Conservation (phyloP, 2,113 vertebrate species). For the Bettongia penicillata region DNA sequence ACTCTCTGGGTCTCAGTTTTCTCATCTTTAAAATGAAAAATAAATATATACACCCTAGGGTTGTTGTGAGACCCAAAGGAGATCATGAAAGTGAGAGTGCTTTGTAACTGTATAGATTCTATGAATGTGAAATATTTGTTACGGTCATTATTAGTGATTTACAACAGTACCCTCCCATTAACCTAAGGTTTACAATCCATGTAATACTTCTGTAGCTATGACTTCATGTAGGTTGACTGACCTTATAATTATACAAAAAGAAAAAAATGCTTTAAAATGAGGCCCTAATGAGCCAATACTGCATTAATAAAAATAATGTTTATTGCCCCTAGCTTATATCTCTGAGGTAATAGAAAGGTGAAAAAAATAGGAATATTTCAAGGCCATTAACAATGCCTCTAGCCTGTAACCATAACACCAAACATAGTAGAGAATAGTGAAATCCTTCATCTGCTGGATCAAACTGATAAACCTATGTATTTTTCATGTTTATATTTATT, state of each 20-base stretch:
- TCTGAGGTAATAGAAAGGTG: constrained; percentile 32
- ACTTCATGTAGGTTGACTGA: neutral
- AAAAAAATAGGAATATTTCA: constrained; percentile 38
- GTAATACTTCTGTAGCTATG: neutral
- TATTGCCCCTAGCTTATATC: constrained; percentile 36
- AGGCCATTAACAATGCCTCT: constrained; percentile 44
- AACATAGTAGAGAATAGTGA: constrained; percentile 49
- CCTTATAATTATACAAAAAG: neutral
- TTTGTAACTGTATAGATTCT: neutral
- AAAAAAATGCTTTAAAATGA: neutral
- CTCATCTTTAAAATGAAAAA: neutral
- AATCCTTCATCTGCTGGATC: constrained; percentile 57
- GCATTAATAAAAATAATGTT: constrained; percentile 36
- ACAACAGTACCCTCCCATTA: neutral
- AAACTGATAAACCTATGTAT: constrained; percentile 58
- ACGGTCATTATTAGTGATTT: neutral
- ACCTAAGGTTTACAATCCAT: neutral
- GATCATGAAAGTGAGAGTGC: neutral
- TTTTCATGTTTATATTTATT: constrained; percentile 77
- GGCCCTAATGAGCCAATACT: neutral
- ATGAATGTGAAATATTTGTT: neutral
- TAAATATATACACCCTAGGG: neutral
- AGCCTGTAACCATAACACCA: constrained; percentile 59
- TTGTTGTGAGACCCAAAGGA: neutral
- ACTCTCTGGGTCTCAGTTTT: neutral